Base-by-base conservation (phyloP, 2,888 invertebrate genomes). In the Cyaniris semiargus region DNA sequence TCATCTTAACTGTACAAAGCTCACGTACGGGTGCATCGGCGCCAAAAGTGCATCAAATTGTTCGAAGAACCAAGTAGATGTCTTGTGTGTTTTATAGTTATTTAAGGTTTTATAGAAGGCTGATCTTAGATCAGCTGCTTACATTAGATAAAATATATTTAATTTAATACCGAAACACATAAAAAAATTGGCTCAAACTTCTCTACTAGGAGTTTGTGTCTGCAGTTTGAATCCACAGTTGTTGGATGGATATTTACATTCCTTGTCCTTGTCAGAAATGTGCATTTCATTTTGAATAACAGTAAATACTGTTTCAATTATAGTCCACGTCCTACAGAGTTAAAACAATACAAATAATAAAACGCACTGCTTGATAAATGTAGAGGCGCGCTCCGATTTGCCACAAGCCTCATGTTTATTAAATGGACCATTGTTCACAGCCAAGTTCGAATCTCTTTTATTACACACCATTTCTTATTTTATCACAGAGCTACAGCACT, bases 1-100 rank as follows among this genome's bases (percentile, higher is more conserved):
- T 85, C 83, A 83, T 81, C 80, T 79, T 88, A 66, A 66, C 66
- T 66, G 86, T 86, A 74, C 53, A 48, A 87, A 79, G 83, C 85
- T 84, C 89, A 87, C 88, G 87, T 85, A 81, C 80, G 80, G 80
- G 78, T 81, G 79, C 79, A 78, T 76, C 78, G 78, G 79, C 79
- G 79, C 78, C 79, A 27, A 66, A 27, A 31, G 27, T 66, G 27
- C 15, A 27, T 27, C 15, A 66, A 66, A 66, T 66, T 66, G 31
- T 66, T 66, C 27, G 15, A 21, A n/a, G 23, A 66, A 27, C 23
- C 21, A 23, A 13, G 13, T 66, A 66, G 13, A 66, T n/a, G 2
- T 66, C 13, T 13, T 23, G 13, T 13, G 0, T 58, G 21, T 58
- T 66, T 60, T 60, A 23, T 58, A 58, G 7, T 58, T 58, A 21